Evolutionary conservation across 2,888 invertebrate species (phyloP), one percentile per base, ranked within the genome.

Genomic region (Hermaeophaga mercurialis): DNA sequence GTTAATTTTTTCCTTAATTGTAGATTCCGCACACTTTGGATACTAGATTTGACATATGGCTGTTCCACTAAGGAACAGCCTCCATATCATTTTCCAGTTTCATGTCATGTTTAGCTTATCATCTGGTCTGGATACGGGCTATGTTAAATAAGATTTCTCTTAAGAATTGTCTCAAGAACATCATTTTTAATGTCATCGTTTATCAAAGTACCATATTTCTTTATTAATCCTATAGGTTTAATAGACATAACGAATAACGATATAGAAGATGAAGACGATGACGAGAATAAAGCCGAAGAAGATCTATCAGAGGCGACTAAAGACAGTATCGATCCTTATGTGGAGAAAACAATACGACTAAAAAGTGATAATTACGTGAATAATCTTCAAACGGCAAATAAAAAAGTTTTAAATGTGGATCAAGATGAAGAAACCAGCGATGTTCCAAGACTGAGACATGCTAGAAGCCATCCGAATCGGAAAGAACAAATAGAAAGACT

Each of bases 391-490:
- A 22, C 22, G 4, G 6, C 6, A 22, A 3, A 22, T 5, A 22
- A 55, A 24, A 64, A 48, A 43, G 19, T 59, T 28, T 59, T 11
- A 18, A 36, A 36, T 28, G 31, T 7, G 18, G 4, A 19, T 8
- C 15, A 36, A 28, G 28, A 28, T 6, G 28, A 28, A n/a, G 28
- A n/a, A 28, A 28, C 15, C 1, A 34, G 6, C 34, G 7, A 11
- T 11, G 33, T 34, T 5, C 19, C 36, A 5, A 56, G 34, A 39
- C 12, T 50, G 3, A 54, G 55, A 41, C 66, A 68, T 36, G 52
- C 54, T 14, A 67, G 60, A 46, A 60, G 64, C 39, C 68, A 69
- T 52, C 62, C 46, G 34, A 58, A 49, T 26, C 57, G 58, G 52
- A 28, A 39, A n/a, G 48, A 52, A 18, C 47, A 50, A 28, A 31